Conservation (phyloP, 2,888 invertebrate species). For the Achlya flavicornis region DNA sequence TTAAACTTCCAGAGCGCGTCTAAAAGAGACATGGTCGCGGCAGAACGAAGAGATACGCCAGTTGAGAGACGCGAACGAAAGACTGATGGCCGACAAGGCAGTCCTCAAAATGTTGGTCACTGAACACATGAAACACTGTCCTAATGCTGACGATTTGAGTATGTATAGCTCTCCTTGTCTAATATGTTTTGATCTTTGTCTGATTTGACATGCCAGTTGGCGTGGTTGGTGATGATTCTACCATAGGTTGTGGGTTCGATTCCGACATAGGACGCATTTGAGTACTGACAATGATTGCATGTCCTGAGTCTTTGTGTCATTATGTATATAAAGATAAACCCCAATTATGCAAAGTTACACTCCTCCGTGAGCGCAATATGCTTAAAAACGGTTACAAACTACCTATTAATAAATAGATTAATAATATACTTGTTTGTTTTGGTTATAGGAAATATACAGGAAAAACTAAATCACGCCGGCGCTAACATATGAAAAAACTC, state of each 20-base stretch:
- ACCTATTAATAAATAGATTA: too few species aligned
- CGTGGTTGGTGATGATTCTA: too few species aligned
- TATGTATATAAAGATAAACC: too few species aligned
- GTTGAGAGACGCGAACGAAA: constrained; percentile 52
- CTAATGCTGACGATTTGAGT: constrained; percentile 60
- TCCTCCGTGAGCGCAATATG: too few species aligned
- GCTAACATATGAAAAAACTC: background rate
- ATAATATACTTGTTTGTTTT: background rate
- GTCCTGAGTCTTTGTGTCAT: too few species aligned
- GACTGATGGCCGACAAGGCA: constrained; percentile 55
- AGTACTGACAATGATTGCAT: too few species aligned
- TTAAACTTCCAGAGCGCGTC: constrained; percentile 52
- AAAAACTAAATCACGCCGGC: constrained; percentile 11
- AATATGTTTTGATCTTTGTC: too few species aligned
- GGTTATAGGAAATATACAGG: constrained; percentile 20
- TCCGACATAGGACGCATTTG: too few species aligned
- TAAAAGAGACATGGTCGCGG: constrained; percentile 58
- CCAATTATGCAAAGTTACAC: too few species aligned
- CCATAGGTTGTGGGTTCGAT: too few species aligned
- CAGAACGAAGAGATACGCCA: constrained; percentile 56
- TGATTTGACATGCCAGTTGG: too few species aligned
- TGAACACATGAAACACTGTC: constrained; percentile 62
- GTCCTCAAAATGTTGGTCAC: constrained; percentile 52
- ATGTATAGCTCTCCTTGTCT: constrained; percentile 30
- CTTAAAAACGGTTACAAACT: too few species aligned